phyloP scores from a whole-genome alignment of 2,797 vertebrate genomes.

The Neoniphon sammara region DNA sequence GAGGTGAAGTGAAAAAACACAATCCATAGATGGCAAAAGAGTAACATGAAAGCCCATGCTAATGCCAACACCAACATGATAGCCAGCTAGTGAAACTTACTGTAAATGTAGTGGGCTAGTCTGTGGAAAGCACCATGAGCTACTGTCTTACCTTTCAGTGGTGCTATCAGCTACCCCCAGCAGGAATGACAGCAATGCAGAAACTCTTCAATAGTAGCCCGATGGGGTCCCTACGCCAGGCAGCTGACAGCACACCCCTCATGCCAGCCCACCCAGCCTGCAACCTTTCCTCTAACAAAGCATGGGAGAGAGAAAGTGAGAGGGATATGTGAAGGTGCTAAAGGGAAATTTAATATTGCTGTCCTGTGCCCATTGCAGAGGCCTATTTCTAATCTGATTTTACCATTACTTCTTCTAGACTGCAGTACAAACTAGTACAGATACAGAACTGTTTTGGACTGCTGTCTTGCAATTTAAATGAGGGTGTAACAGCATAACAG shows the following conservation, averaged over 20 bases:
- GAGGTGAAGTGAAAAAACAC: slow-evolving; percentile 38
- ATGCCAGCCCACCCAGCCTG: slow-evolving; percentile 46
- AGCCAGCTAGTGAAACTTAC: slow-evolving; percentile 19
- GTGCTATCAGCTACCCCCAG: slow-evolving; percentile 74
- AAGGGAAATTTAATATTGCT: slow-evolving; percentile 66
- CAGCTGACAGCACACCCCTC: slow-evolving; percentile 72
- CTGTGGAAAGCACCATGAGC: slow-evolving; percentile 56
- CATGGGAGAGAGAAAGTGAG: slow-evolving; percentile 8
- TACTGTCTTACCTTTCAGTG: slow-evolving; percentile 74
- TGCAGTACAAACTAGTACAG: neutral
- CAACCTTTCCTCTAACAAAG: slow-evolving; percentile 9
- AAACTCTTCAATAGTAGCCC: slow-evolving; percentile 74
- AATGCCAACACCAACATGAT: neutral
- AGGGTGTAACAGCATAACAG: neutral
- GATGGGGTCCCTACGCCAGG: slow-evolving; percentile 69
- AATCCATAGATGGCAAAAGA: slow-evolving; percentile 30
- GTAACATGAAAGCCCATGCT: slow-evolving; percentile 11
- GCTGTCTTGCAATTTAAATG: neutral
- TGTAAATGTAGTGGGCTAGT: slow-evolving; percentile 42
- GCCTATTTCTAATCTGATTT: slow-evolving; percentile 47
- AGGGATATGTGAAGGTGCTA: slow-evolving; percentile 52
- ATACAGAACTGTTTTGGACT: neutral
- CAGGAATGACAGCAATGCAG: slow-evolving; percentile 84
- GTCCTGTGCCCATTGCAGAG: slow-evolving; percentile 22
- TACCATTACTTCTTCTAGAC: neutral